phyloP scores from a whole-genome alignment of 1,140 invertebrate genomes.

The Carposina sasakii region DNA sequence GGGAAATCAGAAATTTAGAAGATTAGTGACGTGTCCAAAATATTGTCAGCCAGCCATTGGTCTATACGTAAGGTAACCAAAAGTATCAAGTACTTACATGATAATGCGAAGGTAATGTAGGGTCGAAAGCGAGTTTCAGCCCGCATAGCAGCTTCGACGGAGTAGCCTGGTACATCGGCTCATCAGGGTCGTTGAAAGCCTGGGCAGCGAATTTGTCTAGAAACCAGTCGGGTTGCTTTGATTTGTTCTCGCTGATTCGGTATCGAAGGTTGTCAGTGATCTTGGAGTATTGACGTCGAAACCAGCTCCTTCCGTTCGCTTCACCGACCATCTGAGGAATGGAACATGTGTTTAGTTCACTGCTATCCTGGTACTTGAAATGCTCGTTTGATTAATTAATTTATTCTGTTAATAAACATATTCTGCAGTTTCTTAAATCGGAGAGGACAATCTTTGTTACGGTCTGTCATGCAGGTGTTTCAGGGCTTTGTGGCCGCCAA shows the following conservation, averaged over 20 bases:
- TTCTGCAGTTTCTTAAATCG: too few relatives aligned
- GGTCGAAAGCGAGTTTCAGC: slow-evolving; percentile 75
- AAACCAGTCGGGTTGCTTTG: slow-evolving; percentile 75
- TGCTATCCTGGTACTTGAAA: too few relatives aligned
- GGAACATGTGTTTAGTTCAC: too few relatives aligned
- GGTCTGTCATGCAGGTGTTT: too few relatives aligned
- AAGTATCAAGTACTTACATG: slow-evolving; percentile 41
- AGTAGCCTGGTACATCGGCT: slow-evolving; percentile 54
- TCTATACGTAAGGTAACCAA: too few relatives aligned
- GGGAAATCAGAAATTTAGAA: too few relatives aligned
- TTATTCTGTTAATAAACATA: too few relatives aligned
- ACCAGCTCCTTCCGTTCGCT: slow-evolving; percentile 23
- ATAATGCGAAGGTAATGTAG: slow-evolving; percentile 76
- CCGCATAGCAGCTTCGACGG: slow-evolving; percentile 70
- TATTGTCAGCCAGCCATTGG: too few relatives aligned
- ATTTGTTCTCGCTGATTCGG: slow-evolving; percentile 33
- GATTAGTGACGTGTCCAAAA: too few relatives aligned
- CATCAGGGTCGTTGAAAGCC: slow-evolving; percentile 59
- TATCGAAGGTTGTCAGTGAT: slow-evolving; percentile 31
- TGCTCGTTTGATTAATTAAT: not conserved
- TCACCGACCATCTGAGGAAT: slow-evolving; percentile 28
- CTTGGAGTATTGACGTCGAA: slow-evolving; percentile 28
- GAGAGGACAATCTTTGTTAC: too few relatives aligned
- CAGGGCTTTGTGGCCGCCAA: too few relatives aligned
- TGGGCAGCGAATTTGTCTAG: slow-evolving; percentile 74